A percentile compares a stretch with the other conserved stretches of the same genome.
phyloP scores from a whole-genome alignment of 2,113 vertebrate genomes.

The pig (Sus scrofa) region T2T-Sscrofa CM000826.6:116595501-116596000 shows the following conservation, averaged over 20 bases:
- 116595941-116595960: neutral
- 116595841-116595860: neutral
- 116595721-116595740: neutral
- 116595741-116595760: neutral
- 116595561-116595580: neutral
- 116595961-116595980: conserved; percentile 89
- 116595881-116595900: neutral
- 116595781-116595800: neutral
- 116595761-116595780: neutral
- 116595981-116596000: conserved; percentile 89
- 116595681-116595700: neutral
- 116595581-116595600: neutral
- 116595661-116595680: neutral
- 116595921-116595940: neutral
- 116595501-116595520: neutral
- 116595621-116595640: neutral
- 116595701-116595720: neutral
- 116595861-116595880: neutral
- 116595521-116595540: neutral
- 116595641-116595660: neutral
- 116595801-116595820: neutral
- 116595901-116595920: neutral
- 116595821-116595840: neutral
- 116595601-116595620: neutral
- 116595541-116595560: neutral